phyloP scores from a whole-genome alignment of 2,888 invertebrate species.

The Epiblema foenella region DNA sequence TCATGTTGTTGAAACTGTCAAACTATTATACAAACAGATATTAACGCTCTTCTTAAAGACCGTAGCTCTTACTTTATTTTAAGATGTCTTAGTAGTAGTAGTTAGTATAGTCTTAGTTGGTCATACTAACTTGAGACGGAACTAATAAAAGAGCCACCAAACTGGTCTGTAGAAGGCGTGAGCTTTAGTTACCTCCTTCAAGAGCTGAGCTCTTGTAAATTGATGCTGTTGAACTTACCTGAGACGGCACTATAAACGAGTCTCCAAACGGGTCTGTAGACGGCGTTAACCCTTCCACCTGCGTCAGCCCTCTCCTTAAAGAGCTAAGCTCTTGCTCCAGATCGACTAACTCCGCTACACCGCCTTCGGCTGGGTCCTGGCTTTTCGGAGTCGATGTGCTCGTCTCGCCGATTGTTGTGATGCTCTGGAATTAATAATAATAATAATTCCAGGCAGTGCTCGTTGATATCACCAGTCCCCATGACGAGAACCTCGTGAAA shows the following conservation, averaged over 20 bases:
- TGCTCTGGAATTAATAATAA: conserved; percentile 54
- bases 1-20: background rate
- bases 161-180: conserved; percentile 87
- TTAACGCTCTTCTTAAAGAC: conserved; percentile 87
- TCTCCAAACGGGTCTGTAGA: conserved; percentile 83
- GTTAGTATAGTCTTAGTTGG: background rate
- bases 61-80: conserved; percentile 90
- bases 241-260: conserved; percentile 71
- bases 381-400: conserved; percentile 56
- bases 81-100: background rate
- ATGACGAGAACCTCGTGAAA: no score
- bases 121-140: conserved; percentile 51
- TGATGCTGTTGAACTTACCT: conserved; percentile 50
- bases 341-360: conserved; percentile 94
- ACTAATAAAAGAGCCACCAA: conserved; percentile 76
- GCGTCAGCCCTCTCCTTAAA: conserved; percentile 93
- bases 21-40: no score
- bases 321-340: conserved; percentile 94
- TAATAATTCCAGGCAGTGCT: no score
- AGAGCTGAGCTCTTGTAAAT: conserved; percentile 90
- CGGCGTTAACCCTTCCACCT: conserved; percentile 93
- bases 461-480: no score
- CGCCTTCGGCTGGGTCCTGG: conserved; percentile 77
- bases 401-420: conserved; percentile 63
- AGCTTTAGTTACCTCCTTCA: conserved; percentile 89